These are phyloP conservation scores for Bos taurus DNA, from an alignment of 2,113 vertebrate species.

Conservation along the genomic window ARS-UCD2.0 NC_037345.1:23909501-23910000, in stretches of 20 bases:
- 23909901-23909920: background rate
- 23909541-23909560: background rate
- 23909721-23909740: background rate
- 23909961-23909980: accelerated
- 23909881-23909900: background rate
- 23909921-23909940: background rate
- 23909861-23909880: background rate
- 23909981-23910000: background rate
- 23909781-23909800: background rate
- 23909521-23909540: background rate
- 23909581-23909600: background rate
- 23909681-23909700: background rate
- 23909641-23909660: background rate
- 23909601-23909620: background rate
- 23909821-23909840: no score
- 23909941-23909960: accelerated
- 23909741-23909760: background rate
- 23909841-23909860: background rate
- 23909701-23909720: background rate
- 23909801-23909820: no score
- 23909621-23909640: background rate
- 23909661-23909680: background rate
- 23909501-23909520: background rate
- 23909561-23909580: no score
- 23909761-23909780: background rate